Evolutionary conservation across 2,888 invertebrate genomes (phyloP), one percentile per base, ranked within the genome.

Genomic region (Hirtodrosophila duncani): DNA sequence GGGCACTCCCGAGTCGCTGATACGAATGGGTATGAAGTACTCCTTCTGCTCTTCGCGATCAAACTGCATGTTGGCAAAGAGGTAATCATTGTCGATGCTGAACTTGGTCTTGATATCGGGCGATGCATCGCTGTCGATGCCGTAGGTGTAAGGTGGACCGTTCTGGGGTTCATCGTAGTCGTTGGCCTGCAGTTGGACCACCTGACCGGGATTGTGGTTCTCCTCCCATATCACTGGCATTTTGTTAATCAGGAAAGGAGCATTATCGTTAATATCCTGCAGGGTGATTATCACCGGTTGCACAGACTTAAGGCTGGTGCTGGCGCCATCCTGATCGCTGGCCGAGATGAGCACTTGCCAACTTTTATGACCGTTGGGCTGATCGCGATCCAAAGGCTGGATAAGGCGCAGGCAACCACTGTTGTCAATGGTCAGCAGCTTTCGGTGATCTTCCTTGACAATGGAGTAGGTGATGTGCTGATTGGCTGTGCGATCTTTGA

Each of bases 191-290:
- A 96, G 86, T 34, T 89, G 89, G 7, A 92, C 92, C 51, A 92
- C 91, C 52, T 89, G 89, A 0, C 92, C 93, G 0, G 92, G 91
- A 1, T 88, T 87, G 63, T 92, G 90, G 81, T 94, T 94, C 88
- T 96, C 96, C 69, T 90, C 89, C 95, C 95, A 96, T 17, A 95
- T 91, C 0, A 95, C 93, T 0, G 93, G 93, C 85, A 93, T 92
- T 2, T 90, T 90, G 82, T 93, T 94, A 27, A 92, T 93, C 53
- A 96, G 89, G 83, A 92, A 93, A 0, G 98, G 98, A 0, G 95
- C 94, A 84, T 98, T 98, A 84, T 99, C 98, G 85, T 99, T 99
- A 78, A 97, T 94, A 82, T 98, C 98, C 3, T 89, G 89, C 16
- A 92, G 84, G 57, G 89, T 89, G 56, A 93, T 88, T 30, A 89